Conservation (phyloP, 2,797 vertebrate genomes). For the Cephalopachus bancanus region DNA sequence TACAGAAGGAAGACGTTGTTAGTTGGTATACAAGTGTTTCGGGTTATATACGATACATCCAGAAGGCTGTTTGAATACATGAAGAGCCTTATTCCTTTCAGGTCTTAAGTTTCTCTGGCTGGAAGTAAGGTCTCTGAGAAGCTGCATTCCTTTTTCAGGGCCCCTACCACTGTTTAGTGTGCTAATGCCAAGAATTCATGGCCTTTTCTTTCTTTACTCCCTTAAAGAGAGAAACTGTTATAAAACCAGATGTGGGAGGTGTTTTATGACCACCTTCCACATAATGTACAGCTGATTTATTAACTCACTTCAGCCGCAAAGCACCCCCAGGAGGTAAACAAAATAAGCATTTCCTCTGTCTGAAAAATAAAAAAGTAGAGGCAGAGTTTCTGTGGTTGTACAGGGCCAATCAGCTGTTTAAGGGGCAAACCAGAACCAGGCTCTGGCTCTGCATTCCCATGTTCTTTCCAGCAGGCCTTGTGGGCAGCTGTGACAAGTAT, state of each 20-base stretch:
- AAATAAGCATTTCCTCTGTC: not conserved
- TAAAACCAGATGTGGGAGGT: not conserved
- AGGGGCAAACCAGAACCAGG: not conserved
- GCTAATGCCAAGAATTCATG: slow-evolving; percentile 51
- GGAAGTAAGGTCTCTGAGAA: slow-evolving; percentile 38
- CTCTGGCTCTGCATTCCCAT: not conserved
- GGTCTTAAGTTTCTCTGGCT: slow-evolving; percentile 1
- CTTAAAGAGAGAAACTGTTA: not conserved
- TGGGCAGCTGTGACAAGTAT: slow-evolving; percentile 36
- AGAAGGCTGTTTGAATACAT: slow-evolving; percentile 50
- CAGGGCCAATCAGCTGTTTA: not conserved
- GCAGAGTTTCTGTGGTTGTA: not conserved
- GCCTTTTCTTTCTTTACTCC: slow-evolving; percentile 10
- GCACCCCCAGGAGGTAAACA: slow-evolving; percentile 6
- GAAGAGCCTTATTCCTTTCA: slow-evolving; percentile 8
- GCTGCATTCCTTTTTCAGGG: slow-evolving; percentile 42
- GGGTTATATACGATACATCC: slow-evolving; percentile 11
- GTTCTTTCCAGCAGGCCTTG: slow-evolving; percentile 7
- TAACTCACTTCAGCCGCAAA: not conserved
- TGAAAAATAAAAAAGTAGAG: slow-evolving; percentile 24
- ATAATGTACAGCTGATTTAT: not conserved
- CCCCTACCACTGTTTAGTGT: not conserved
- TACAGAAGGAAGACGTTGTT: slow-evolving; percentile 70
- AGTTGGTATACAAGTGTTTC: slow-evolving; percentile 34
- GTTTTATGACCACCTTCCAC: not conserved